Percentiles rank a stretch among this genome's conserved stretches.
These are phyloP conservation scores for Paragorgia papillata DNA, from an alignment of 92 coral and sea anemone genomes.

Conservation along the genomic window DNA sequence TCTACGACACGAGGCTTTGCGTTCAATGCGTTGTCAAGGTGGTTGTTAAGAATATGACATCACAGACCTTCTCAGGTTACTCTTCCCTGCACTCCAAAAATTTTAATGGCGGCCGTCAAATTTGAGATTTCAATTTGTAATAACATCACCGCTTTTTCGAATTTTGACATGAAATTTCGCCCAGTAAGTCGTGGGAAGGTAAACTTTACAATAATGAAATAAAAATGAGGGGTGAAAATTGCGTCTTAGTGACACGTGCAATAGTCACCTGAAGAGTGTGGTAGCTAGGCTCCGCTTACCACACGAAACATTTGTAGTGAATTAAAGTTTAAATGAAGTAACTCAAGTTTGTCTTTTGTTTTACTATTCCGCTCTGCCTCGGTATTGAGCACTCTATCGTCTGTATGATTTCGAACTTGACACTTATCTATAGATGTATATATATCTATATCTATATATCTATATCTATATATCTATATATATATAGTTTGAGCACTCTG, in stretches of 20 bases:
- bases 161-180: neutral
- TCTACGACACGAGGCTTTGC: neutral
- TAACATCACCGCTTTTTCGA: neutral
- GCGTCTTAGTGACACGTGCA: constrained; percentile 7
- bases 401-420: too few species aligned
- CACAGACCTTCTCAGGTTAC: constrained; percentile 11
- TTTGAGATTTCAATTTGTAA: neutral
- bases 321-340: too few species aligned
- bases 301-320: too few species aligned
- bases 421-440: too few species aligned
- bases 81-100: neutral
- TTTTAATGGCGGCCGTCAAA: constrained; percentile 10
- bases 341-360: too few species aligned
- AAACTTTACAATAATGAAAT: neutral
- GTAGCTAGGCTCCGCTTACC: too few species aligned
- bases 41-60: constrained; percentile 13
- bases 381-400: too few species aligned
- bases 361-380: too few species aligned
- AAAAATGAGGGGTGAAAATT: neutral
- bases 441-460: too few species aligned
- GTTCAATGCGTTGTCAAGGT: neutral
- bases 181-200: neutral
- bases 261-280: too few species aligned
- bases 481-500: too few species aligned
- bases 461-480: too few species aligned